Conservation (phyloP, 2,888 invertebrate species). For the Xanthorhoe designata region DNA sequence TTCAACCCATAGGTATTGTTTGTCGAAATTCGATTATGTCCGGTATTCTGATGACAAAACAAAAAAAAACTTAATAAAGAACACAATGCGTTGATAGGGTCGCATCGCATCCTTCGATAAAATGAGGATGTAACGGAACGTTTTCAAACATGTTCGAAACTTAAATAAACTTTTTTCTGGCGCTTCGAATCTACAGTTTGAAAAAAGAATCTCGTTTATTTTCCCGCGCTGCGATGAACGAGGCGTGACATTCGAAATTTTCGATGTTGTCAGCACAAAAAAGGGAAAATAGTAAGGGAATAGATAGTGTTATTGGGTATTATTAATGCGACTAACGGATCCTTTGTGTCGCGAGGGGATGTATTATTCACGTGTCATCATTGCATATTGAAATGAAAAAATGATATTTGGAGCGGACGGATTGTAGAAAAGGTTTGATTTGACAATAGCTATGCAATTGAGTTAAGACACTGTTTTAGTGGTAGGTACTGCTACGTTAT, state of each 20-base stretch:
- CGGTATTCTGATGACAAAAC: slow-evolving; percentile 69
- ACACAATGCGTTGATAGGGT: slow-evolving; percentile 53
- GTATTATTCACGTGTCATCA: slow-evolving; percentile 65
- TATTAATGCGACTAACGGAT: slow-evolving; percentile 82
- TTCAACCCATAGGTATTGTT: slow-evolving; percentile 80
- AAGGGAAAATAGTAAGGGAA: slow-evolving; percentile 65
- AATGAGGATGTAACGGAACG: slow-evolving; percentile 73
- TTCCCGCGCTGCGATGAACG: slow-evolving; percentile 79
- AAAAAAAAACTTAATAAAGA: slow-evolving; percentile 58
- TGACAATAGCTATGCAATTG: not conserved
- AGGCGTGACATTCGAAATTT: slow-evolving; percentile 83
- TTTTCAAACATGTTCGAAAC: slow-evolving; percentile 66
- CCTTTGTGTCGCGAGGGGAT: slow-evolving; percentile 70
- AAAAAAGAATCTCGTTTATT: slow-evolving; percentile 74
- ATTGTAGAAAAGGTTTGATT: slow-evolving; percentile 9
- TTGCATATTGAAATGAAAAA: slow-evolving; percentile 31
- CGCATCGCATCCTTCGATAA: slow-evolving; percentile 70
- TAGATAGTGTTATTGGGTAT: slow-evolving; percentile 75
- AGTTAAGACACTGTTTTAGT: not conserved
- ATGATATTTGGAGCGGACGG: slow-evolving; percentile 34
- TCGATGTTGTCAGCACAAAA: slow-evolving; percentile 72
- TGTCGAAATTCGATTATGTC: slow-evolving; percentile 81
- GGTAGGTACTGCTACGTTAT: too few species aligned
- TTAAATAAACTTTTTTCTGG: slow-evolving; percentile 73
- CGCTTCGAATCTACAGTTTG: slow-evolving; percentile 51